phyloP scores from a whole-genome alignment of 2,888 invertebrate species.

The Acronicta psi region DNA sequence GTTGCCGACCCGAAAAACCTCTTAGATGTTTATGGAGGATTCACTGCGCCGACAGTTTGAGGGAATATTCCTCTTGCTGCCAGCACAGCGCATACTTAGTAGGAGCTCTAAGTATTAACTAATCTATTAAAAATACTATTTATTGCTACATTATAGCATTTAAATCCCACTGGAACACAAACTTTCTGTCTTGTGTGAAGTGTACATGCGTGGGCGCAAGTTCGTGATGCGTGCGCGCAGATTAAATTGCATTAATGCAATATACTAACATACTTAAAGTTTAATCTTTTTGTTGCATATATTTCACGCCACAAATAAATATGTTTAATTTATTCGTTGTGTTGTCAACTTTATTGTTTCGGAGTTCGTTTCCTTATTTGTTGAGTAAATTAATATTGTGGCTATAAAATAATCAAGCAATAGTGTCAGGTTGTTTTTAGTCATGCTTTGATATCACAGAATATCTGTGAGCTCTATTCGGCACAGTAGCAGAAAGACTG shows the following conservation, averaged over 20 bases:
- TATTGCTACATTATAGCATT: conserved; percentile 12
- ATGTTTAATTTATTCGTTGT: conserved; percentile 45
- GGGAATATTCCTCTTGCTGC: too few relatives aligned
- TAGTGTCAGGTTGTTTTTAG: background rate
- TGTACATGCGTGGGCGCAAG: conserved; percentile 79
- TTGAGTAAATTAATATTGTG: background rate
- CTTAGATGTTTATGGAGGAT: too few relatives aligned
- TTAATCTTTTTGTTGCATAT: conserved; percentile 61
- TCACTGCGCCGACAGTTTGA: too few relatives aligned
- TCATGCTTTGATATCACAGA: too few relatives aligned
- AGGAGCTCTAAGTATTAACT: too few relatives aligned
- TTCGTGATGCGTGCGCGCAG: conserved; percentile 85
- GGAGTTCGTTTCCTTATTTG: conserved; percentile 8
- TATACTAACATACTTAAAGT: conserved; percentile 73
- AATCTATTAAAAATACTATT: too few relatives aligned
- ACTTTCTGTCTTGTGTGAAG: conserved; percentile 66
- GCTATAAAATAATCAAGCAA: background rate
- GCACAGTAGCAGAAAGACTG: too few relatives aligned
- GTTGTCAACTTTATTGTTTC: conserved; percentile 20
- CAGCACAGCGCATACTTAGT: too few relatives aligned
- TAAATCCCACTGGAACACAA: conserved; percentile 43
- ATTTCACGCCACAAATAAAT: conserved; percentile 53
- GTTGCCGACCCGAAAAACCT: too few relatives aligned
- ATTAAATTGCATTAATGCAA: conserved; percentile 87
- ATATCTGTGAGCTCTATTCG: background rate